Evolutionary conservation across 1,140 invertebrate genomes (phyloP), one percentile per base, ranked within the genome.

Genomic region (Tenebrio molitor): DNA sequence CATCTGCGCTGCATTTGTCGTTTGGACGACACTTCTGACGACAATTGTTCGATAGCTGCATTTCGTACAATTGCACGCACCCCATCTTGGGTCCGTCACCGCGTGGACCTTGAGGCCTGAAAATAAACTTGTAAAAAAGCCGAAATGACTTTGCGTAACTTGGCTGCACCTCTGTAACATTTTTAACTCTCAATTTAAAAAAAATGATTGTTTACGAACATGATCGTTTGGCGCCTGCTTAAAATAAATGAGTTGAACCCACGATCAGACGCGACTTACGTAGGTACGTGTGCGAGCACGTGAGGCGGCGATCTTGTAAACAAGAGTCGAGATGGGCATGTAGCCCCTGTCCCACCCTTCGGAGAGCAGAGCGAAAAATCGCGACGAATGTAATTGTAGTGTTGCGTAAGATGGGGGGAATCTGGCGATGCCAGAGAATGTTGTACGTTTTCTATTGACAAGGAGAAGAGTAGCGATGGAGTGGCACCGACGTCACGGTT

Each of bases 391-490:
- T n/a, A n/a, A n/a, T n/a, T n/a, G n/a, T n/a, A n/a, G 25, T 3
- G 25, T 29, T 29, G 8, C 25, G 25, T 29, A 29, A 29, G 25
- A n/a, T n/a, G n/a, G n/a, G n/a, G n/a, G n/a, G n/a, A n/a, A n/a
- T n/a, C n/a, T n/a, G 25, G 25, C 25, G 25, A 29, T 29, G 50
- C 50, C 50, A 58, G 29, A 58, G 50, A 58, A 58, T 58, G 3
- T 58, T 58, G 21, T 58, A 58, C 15, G 50, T 58, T 58, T 58
- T 58, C 50, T 58, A 25, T 58, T 58, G 50, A 58, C 50, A 29
- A 21, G 7, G 23, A 58, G 36, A 39, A 39, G 12, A 39, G 36
- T 5, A 39, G 5, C 36, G 12, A 39, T 39, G 29, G 10, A 58
- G 21, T 58, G 50, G 15, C 50, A 25, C 29, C 50, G 50, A 58